Percentiles rank a stretch among this genome's conserved stretches.
These are phyloP conservation scores for Semnornis frantzii DNA, from an alignment of 2,113 vertebrate species.

Conservation along the genomic window DNA sequence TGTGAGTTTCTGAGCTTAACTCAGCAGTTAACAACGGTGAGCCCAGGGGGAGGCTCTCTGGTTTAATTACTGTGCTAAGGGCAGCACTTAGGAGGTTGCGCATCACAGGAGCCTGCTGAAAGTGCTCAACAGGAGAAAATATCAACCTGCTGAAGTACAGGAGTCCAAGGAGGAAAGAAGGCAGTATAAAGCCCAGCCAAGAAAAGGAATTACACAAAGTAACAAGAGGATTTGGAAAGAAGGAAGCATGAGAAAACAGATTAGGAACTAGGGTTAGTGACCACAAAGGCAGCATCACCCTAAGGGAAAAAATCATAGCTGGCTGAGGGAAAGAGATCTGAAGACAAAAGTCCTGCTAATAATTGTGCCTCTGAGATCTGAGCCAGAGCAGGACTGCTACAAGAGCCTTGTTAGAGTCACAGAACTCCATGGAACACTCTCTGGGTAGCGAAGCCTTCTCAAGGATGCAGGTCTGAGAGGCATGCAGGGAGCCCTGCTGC, in stretches of 20 bases:
- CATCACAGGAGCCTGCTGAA: not conserved
- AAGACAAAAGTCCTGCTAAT: not conserved
- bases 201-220: not conserved
- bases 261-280: not conserved
- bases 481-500: not conserved
- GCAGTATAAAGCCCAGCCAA: not conserved
- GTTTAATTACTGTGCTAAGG: not conserved
- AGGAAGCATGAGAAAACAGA: not conserved
- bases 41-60: not conserved
- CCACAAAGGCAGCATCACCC: not conserved
- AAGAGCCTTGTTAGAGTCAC: not conserved
- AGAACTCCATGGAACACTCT: not conserved
- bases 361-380: not conserved
- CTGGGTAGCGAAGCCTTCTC: not conserved
- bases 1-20: not conserved
- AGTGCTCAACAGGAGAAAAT: not conserved
- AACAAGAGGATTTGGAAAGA: not conserved
- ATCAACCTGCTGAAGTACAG: not conserved
- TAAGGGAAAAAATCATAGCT: not conserved
- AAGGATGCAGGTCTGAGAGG: not conserved
- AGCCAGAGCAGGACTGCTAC: not conserved
- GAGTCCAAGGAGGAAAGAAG: not conserved
- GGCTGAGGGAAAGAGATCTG: not conserved
- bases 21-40: not conserved
- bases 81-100: not conserved